A percentile compares a stretch with the other conserved stretches of the same genome.
phyloP scores from a whole-genome alignment of 2,888 invertebrate species.

The Himalopsyche anomala region DNA sequence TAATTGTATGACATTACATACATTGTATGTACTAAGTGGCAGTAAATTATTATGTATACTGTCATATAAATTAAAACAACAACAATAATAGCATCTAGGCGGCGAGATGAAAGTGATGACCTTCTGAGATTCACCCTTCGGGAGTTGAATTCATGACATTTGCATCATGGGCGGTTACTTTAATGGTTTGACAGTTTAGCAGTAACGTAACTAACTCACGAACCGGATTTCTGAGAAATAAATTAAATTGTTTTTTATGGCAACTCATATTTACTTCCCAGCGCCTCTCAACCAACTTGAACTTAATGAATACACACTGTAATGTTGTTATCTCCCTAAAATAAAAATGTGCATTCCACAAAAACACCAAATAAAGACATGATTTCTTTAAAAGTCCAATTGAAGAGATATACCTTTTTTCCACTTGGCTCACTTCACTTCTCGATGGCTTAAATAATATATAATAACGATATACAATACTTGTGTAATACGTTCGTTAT shows the following conservation, averaged over 20 bases:
- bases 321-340: too few relatives aligned
- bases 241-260: not conserved
- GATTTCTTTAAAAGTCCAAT: too few relatives aligned
- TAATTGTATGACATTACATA: not conserved
- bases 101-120: constrained; percentile 24
- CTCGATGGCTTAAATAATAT: too few relatives aligned
- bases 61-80: not conserved
- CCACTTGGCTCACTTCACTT: too few relatives aligned
- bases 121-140: constrained; percentile 16
- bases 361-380: too few relatives aligned
- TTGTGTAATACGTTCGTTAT: too few relatives aligned
- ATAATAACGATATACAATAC: too few relatives aligned
- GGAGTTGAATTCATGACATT: constrained; percentile 12
- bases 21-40: not conserved
- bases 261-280: not conserved
- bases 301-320: too few relatives aligned
- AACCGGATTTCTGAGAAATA: not conserved
- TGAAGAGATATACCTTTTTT: too few relatives aligned
- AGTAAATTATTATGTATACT: not conserved
- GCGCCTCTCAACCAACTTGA: too few relatives aligned
- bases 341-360: too few relatives aligned
- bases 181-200: constrained; percentile 13
- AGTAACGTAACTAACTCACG: not conserved
- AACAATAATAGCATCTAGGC: not conserved
- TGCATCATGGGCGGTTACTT: constrained; percentile 14